These are phyloP conservation scores for Elaphurus davidianus DNA, from an alignment of 2,113 vertebrate genomes.

Conservation along the genomic window DNA sequence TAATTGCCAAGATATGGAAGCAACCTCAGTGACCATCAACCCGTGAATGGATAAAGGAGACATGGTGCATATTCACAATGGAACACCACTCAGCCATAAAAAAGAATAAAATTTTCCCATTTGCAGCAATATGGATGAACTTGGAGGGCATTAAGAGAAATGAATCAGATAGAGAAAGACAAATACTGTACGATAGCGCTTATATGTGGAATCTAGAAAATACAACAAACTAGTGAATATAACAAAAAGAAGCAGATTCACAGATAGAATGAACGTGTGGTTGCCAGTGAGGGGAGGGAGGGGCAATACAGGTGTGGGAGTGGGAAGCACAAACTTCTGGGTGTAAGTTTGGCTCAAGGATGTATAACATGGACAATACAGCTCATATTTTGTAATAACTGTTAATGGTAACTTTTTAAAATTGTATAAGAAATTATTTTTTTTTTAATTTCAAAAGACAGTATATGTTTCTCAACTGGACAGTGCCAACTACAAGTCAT, in stretches of 20 bases:
- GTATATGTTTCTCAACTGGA: background rate
- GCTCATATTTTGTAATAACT: background rate
- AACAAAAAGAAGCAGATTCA: background rate
- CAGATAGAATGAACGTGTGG: accelerated
- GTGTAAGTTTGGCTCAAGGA: background rate
- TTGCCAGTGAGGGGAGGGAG: background rate
- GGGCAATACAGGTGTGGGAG: background rate
- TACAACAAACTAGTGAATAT: background rate
- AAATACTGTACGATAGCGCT: background rate
- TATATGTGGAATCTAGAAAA: background rate
- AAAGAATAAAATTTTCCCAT: background rate
- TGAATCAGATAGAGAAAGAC: background rate
- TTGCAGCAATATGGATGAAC: background rate
- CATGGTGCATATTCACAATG: too few relatives aligned
- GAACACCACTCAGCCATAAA: background rate
- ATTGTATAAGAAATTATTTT: background rate
- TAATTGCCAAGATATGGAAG: background rate
- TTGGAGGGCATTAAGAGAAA: background rate
- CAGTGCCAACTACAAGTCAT: background rate
- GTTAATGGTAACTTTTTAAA: background rate
- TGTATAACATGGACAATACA: background rate
- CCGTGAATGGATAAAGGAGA: background rate
- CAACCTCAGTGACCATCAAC: background rate
- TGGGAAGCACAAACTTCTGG: background rate
- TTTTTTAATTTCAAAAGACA: background rate